Evolutionary conservation across 2,888 invertebrate genomes (phyloP), one percentile per base, ranked within the genome.

Genomic region (Cephus spinipes): DNA sequence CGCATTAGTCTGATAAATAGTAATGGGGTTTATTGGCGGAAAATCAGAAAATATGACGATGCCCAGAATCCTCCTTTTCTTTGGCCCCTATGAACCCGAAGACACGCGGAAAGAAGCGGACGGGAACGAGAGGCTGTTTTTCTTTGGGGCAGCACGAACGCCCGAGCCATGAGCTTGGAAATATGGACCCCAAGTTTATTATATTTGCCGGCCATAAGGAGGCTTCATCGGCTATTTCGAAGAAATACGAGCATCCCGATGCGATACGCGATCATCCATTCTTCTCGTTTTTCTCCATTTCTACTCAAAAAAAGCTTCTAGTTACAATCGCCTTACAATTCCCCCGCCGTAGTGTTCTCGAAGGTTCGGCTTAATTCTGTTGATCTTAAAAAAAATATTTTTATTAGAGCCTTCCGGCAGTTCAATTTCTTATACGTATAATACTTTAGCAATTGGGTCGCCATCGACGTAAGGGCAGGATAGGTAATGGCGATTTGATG

Each of bases 1-100:
- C 86, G 87, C 91, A 91, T 91, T 91, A 91, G 89, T 84, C 90
- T 90, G 91, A 91, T 91, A 91, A 91, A 91, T 90, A 91, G 91
- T 90, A 90, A 91, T 91, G 89, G 90, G 85, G 89, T 90, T 91
- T 91, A 91, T 91, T 91, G 91, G 91, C 89, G 90, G 88, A 90
- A 91, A 91, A 91, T 91, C 91, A 91, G 90, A 86, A 91, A 90
- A 91, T 91, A 91, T 89, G 89, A 91, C 88, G 85, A 86, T 85
- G 23, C 55, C 80, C 80, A 82, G 80, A 77, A 81, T 85, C 83
- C 84, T 84, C 82, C 85, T 82, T 78, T 78, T 73, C 76, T 85
- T 86, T 86, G 83, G 76, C 81, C 76, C 69, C 35, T 71, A 55
- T 36, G 32, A 77, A 77, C 77, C 40, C 55, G 77, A 68, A 81